These are phyloP conservation scores for Cotesia congregata DNA, from an alignment of 2,888 invertebrate species.

Conservation along the genomic window DNA sequence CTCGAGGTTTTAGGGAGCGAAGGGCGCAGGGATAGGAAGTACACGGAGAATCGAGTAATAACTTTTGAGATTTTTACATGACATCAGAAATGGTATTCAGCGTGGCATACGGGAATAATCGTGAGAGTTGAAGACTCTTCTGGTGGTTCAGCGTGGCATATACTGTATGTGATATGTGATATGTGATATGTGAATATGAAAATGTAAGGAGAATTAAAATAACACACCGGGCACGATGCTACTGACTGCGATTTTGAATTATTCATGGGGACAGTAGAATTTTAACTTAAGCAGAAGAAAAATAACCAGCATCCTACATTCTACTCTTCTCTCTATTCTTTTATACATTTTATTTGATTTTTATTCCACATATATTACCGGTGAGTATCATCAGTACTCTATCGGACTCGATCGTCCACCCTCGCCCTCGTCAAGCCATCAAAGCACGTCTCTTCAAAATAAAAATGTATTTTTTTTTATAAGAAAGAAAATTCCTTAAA, in stretches of 20 bases:
- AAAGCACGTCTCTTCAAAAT: not conserved
- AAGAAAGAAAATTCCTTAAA: not conserved
- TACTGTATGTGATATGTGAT: slow-evolving; percentile 26
- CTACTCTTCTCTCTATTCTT: not conserved
- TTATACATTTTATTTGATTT: not conserved
- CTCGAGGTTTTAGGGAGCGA: not conserved
- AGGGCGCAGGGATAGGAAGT: slow-evolving; percentile 12
- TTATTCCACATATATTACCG: not conserved
- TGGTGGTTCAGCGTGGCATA: slow-evolving; percentile 8
- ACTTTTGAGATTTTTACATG: slow-evolving; percentile 15
- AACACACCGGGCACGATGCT: slow-evolving; percentile 58
- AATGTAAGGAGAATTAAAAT: slow-evolving; percentile 65
- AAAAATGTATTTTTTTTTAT: not conserved
- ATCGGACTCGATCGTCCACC: not conserved
- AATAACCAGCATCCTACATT: not conserved
- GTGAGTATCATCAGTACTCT: not conserved
- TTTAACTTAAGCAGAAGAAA: not conserved
- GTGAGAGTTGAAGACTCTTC: slow-evolving; percentile 24
- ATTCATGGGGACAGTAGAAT: slow-evolving; percentile 57
- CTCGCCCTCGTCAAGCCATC: not conserved
- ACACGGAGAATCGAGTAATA: slow-evolving; percentile 3
- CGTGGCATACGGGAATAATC: slow-evolving; percentile 48
- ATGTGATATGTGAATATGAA: slow-evolving; percentile 63
- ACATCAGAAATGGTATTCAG: slow-evolving; percentile 49
- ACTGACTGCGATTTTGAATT: slow-evolving; percentile 58